Base-by-base conservation (phyloP, 1,140 invertebrate species). In the Dreissena rostriformis region DNA sequence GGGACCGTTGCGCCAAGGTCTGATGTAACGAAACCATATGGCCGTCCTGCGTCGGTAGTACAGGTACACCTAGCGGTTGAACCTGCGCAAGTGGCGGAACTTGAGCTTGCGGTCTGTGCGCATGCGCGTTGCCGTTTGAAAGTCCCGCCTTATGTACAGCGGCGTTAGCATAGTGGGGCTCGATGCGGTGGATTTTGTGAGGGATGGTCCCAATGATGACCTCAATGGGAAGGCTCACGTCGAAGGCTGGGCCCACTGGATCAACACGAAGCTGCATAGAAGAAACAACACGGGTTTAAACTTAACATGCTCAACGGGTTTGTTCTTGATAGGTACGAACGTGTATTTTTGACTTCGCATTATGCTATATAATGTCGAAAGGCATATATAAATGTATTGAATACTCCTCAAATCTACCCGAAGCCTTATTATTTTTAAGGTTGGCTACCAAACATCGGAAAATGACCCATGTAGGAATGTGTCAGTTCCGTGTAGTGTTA, bases 241-340 rank as follows among this genome's bases (percentile, higher is more conserved):
- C 90, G 82, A 92, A 91, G 19, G 89, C 88, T 63, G 91, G 91
- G 26, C 90, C 91, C 19, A 89, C 87, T 11, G 90, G 91, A 51
- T 90, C 89, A 4, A 91, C 89, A 7, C 88, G 84, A 14, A 92
- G 81, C 91, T 91, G 79, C 24, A 85, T 8, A 39, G 39, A n/a
- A n/a, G n/a, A 39, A 2, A 39, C 4, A 2, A 39, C 39, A 39
- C 39, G 8, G 4, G 39, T 39, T 39, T 39, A 39, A 39, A 39
- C 39, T 39, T 39, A 39, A 39, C 39, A 39, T 2, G 2, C 39
- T 2, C 39, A n/a, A n/a, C n/a, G n/a, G n/a, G 39, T 39, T 39
- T 39, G 39, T 39, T 39, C 39, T 39, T 2, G 39, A 39, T 39
- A 39, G 39, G 2, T 39, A 2, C 8, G 39, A 39, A 39, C 4